Evolutionary conservation across 2,797 vertebrate genomes (phyloP).

Genomic region (Denticeps clupeoides): DNA sequence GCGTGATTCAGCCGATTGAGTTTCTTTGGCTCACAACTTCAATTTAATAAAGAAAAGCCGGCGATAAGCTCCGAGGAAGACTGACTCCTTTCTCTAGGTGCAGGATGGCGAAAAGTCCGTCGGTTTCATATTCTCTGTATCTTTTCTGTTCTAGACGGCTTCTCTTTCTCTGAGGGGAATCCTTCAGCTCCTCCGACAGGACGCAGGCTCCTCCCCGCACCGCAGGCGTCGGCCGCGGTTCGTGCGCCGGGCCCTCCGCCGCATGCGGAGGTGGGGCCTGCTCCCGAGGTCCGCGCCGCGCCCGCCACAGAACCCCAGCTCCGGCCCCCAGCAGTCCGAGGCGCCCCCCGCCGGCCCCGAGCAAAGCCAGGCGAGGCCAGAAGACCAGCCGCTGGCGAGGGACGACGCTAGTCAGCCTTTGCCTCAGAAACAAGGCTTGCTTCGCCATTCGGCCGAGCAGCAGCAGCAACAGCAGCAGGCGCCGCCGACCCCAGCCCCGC

Average conservation of each 20-base stretch:
- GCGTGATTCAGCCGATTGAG: too few relatives aligned
- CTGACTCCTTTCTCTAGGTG: too few relatives aligned
- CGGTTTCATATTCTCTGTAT: too few relatives aligned
- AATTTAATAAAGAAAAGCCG: too few relatives aligned
- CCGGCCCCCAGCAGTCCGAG: slow-evolving; percentile 46
- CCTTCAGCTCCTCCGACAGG: slow-evolving; percentile 67
- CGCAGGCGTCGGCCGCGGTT: slow-evolving; percentile 60
- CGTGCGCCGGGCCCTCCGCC: slow-evolving; percentile 57
- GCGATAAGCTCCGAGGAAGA: too few relatives aligned
- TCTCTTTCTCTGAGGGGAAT: slow-evolving; percentile 64
- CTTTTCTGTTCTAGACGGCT: slow-evolving; percentile 41
- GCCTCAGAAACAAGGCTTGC: slow-evolving; percentile 53
- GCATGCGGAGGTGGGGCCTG: slow-evolving; percentile 64
- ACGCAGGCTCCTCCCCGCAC: slow-evolving; percentile 50
- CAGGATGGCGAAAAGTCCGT: too few relatives aligned
- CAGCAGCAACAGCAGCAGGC: slow-evolving; percentile 30
- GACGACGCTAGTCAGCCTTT: slow-evolving; percentile 50
- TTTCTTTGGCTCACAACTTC: too few relatives aligned
- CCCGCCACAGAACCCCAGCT: slow-evolving; percentile 38
- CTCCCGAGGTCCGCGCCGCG: slow-evolving; percentile 53
- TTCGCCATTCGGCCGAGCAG: slow-evolving; percentile 41
- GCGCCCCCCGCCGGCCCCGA: slow-evolving; percentile 33
- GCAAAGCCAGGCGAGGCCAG: slow-evolving; percentile 28
- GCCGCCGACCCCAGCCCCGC: background rate
- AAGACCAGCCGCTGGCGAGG: slow-evolving; percentile 39